Conservation (phyloP, 2,113 vertebrate species). For the Tamias sibiricus region DNA sequence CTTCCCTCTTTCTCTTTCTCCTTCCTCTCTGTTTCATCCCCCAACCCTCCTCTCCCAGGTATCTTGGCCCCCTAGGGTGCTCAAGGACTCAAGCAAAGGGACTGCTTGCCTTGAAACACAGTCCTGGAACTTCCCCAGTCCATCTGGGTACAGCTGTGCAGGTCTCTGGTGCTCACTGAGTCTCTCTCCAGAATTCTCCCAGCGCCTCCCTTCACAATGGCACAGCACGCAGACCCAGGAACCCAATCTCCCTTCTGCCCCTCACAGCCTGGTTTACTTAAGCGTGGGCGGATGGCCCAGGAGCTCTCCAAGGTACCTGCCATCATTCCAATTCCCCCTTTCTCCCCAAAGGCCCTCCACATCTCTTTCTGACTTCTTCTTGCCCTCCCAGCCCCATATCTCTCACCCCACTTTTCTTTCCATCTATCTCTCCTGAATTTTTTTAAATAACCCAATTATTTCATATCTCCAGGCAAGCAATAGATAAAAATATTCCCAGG, state of each 20-base stretch:
- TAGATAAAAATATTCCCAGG: constrained; percentile 63
- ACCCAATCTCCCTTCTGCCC: background rate
- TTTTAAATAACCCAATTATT: constrained; percentile 55
- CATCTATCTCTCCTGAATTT: background rate
- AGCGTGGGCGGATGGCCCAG: fast-evolving
- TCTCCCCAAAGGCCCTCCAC: background rate
- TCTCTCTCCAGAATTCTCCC: background rate
- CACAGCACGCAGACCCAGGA: too few relatives aligned
- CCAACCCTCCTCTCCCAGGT: background rate
- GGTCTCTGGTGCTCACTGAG: background rate
- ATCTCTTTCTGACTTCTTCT: background rate
- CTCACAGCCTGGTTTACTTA: background rate
- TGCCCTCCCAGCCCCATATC: background rate
- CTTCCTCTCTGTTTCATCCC: background rate
- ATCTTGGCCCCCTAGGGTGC: background rate
- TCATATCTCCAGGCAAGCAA: constrained; percentile 63
- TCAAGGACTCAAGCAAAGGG: background rate
- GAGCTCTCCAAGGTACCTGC: constrained; percentile 78
- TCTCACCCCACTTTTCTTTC: constrained; percentile 12
- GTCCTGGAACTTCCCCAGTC: background rate
- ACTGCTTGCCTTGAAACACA: background rate
- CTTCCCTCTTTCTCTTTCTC: too few relatives aligned
- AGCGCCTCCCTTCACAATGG: background rate
- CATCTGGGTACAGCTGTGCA: background rate
- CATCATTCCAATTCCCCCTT: background rate